Base-by-base conservation (phyloP, 2,888 invertebrate genomes). In the Peribatodes rhomboidaria region DNA sequence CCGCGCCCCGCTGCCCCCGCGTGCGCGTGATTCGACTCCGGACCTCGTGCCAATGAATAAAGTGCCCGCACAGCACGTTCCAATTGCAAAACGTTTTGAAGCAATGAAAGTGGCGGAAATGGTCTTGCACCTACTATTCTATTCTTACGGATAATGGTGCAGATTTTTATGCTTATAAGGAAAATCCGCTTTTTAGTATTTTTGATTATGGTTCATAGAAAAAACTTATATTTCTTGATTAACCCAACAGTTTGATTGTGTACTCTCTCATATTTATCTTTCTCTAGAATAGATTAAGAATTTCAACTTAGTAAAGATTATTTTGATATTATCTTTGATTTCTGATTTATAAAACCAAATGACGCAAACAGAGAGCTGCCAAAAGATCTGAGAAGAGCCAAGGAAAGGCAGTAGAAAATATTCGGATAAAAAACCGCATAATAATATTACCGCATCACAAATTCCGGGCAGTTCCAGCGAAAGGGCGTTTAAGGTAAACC, bases 21-120 rank as follows among this genome's bases (percentile, higher is more conserved):
- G 64, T 68, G 81, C 80, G 89, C 86, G 86, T 89, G 90, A 88
- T 87, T 86, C 87, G 79, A 85, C 87, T 84, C 77, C 88, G 88
- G 87, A 86, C 89, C 82, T 80, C 80, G 82, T 81, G 82, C 80
- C 80, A 88, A 87, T 86, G 87, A 90, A 91, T 88, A 88, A 91
- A 89, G 85, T 89, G 89, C 83, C 89, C 88, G 86, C 88, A 87
- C 86, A 88, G 84, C 88, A 87, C 88, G 90, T 87, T 86, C 87
- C 89, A 86, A 89, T 91, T 92, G 90, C 91, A 87, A 92, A 90
- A 90, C 80, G 78, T 80, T 83, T 85, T 84, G 80, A 83, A 78
- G 78, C 80, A 82, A 87, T 82, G 87, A 88, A 89, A 89, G 87
- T 86, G 78, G 81, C 84, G 85, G 87, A 88, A 87, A 87, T 81